Conservation (phyloP, 2,888 invertebrate species). For the Geophilus truncorum region DNA sequence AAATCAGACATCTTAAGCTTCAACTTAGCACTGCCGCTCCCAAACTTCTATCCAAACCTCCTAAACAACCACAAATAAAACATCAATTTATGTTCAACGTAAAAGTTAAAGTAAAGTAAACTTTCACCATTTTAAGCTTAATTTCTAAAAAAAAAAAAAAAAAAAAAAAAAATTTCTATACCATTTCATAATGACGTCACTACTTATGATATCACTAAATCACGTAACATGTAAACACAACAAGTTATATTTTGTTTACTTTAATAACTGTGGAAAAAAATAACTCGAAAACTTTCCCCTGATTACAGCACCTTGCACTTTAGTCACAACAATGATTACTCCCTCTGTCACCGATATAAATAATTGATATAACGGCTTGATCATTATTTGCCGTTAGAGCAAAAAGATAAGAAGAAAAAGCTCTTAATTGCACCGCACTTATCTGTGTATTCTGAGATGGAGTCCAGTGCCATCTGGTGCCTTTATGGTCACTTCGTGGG, state of each 20-base stretch:
- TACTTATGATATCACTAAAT: neutral
- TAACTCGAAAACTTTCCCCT: neutral
- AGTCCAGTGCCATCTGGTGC: conserved; percentile 18
- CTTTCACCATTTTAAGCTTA: too few species aligned
- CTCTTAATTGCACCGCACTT: conserved; percentile 22
- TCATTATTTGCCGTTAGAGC: conserved; percentile 21
- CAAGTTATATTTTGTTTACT: neutral
- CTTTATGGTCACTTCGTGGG: conserved; percentile 24
- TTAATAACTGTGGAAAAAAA: neutral
- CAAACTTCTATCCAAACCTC: neutral
- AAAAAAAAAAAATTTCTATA: too few species aligned
- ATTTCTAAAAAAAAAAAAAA: neutral
- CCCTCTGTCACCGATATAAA: conserved; percentile 7
- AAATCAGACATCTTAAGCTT: neutral
- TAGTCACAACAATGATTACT: neutral
- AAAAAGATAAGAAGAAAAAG: conserved; percentile 7
- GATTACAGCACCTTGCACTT: conserved; percentile 1
- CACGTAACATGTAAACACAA: neutral
- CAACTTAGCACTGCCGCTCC: neutral
- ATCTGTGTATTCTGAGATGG: conserved; percentile 27
- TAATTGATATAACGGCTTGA: neutral
- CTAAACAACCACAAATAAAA: neutral
- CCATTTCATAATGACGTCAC: too few species aligned
- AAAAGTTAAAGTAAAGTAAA: too few species aligned
- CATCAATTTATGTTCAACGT: neutral